Percentiles rank a stretch among this genome's conserved stretches.
Evolutionary conservation across 2,797 vertebrate genomes (phyloP).

Genomic region (Catostomus latipinnis): DNA sequence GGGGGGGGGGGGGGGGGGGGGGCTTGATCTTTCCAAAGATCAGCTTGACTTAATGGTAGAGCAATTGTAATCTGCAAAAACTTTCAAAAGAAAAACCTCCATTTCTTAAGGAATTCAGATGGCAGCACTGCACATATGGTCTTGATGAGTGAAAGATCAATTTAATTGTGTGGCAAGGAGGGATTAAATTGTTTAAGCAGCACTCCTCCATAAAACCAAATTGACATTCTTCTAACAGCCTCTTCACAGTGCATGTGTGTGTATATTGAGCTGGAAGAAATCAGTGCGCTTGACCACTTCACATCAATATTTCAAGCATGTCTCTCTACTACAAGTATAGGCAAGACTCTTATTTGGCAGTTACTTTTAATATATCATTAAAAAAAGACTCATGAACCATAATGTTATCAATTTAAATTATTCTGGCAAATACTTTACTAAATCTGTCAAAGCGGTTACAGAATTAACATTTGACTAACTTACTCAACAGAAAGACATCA

Average conservation of each 20-base stretch:
- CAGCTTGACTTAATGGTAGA: conserved; percentile 19
- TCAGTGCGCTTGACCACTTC: background rate
- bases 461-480: too few species aligned
- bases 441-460: too few species aligned
- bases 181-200: conserved; percentile 23
- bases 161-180: conserved; percentile 33
- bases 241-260: conserved; percentile 10
- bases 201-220: conserved; percentile 23
- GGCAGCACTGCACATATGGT: conserved; percentile 27
- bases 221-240: conserved; percentile 10
- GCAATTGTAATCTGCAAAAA: conserved; percentile 35
- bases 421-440: too few species aligned
- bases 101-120: conserved; percentile 27
- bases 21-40: conserved; percentile 13
- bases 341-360: too few species aligned
- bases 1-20: too few species aligned
- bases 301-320: too few species aligned
- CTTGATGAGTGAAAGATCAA: conserved; percentile 33
- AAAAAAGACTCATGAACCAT: too few species aligned
- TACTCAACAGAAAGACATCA: too few species aligned
- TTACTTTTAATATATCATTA: too few species aligned
- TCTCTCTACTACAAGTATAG: too few species aligned
- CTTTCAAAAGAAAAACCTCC: conserved; percentile 39
- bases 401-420: too few species aligned
- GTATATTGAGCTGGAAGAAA: background rate